phyloP scores from a whole-genome alignment of 92 coral and sea anemone genomes.

The Parazoanthus swiftii region DNA sequence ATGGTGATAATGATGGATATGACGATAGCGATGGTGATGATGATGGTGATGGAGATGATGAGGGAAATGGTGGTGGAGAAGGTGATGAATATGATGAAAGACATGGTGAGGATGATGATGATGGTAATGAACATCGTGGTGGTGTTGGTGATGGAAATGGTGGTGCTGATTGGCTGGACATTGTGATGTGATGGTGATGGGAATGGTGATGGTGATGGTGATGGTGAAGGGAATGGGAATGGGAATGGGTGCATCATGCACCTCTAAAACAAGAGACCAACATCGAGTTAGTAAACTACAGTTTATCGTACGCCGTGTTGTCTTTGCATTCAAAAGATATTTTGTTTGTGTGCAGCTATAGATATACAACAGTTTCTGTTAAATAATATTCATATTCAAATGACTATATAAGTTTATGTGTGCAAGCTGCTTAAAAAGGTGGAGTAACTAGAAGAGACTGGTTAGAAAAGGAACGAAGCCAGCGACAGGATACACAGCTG shows the following conservation, averaged over 20 bases:
- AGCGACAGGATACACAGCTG: no score
- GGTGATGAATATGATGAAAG: neutral
- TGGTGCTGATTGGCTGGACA: neutral
- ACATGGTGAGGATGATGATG: neutral
- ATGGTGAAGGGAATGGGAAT: neutral
- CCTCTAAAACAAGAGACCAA: no score
- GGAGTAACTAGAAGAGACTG: no score
- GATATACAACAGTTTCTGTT: no score
- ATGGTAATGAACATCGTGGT: neutral
- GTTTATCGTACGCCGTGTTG: no score
- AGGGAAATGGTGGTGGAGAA: neutral
- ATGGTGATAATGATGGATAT: neutral
- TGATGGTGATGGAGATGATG: neutral
- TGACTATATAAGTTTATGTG: no score
- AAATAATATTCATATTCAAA: no score
- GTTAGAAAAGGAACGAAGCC: no score
- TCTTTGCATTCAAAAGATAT: no score
- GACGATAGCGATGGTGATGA: neutral
- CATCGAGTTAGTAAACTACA: no score
- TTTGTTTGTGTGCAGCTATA: no score
- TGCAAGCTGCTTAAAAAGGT: no score
- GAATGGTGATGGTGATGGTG: neutral
- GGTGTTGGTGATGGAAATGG: neutral
- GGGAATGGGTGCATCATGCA: neutral
- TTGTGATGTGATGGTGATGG: neutral